Base-by-base conservation (phyloP, 1,140 invertebrate genomes). In the Dryas iulia region DNA sequence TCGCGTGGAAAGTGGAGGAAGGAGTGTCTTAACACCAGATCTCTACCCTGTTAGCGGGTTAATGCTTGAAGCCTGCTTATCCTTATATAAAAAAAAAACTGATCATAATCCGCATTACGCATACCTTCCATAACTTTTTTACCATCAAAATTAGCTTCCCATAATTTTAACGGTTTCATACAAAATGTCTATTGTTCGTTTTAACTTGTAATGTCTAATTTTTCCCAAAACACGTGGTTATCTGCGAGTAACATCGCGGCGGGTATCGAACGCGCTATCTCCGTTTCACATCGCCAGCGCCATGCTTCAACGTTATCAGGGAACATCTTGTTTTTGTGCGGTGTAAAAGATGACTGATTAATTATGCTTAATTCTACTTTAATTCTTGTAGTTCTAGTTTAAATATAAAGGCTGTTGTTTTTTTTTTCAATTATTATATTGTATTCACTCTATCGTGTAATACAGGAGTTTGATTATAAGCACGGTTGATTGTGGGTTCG, bases 201-300 rank as follows among this genome's bases (percentile, higher is more conserved):
- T n/a, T n/a, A n/a, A n/a, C n/a, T n/a, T n/a, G 71, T 71, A 65
- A 69, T 71, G 71, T 69, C 72, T 66, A 63, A 78, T 76, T 78
- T 78, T 77, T 76, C 74, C 77, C 71, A 79, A 84, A 84, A 85
- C 77, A 81, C 70, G 66, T 70, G 66, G 66, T 79, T 85, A 87
- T 84, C 82, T 72, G 35, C 61, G 69, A 77, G 77, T 69, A 79
- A 79, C 71, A 87, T 87, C 84, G 76, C 71, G 70, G 65, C 72
- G 81, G 80, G 84, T 81, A 84, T 84, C 84, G 78, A 84, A 85
- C 69, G 68, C 66, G 66, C 73, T 85, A 85, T 85, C 83, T 30
- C 28, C 64, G 71, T 76, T 62, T 79, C 59, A 74, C 69, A 87
- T 87, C 84, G 69, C 69, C 73, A 61, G 74, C 64, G 73, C 74